Base-by-base conservation (phyloP, 2,797 vertebrate species). In the Carduelis carduelis region DNA sequence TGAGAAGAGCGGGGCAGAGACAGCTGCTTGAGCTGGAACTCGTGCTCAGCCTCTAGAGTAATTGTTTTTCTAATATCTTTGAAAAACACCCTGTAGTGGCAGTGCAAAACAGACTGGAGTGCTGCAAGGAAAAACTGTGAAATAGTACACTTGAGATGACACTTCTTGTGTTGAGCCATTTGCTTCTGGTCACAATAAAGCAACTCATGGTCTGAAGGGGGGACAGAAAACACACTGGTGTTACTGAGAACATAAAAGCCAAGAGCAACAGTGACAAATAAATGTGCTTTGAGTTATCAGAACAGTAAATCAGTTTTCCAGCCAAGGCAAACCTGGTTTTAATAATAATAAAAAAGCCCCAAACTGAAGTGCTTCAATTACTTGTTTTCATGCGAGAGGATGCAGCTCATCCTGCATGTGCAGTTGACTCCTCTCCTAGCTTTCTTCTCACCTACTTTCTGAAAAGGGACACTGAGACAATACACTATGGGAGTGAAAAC, bases 281-380 rank as follows among this genome's bases (percentile, higher is more conserved):
- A 75, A 77, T 26, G 10, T 89, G 75, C 89, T 82, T 92, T 88
- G 28, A 80, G 37, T 94, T 94, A 92, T 89, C 37, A 47, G 55
- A 91, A 69, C 47, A 77, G 60, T 61, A 82, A 90, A 47, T 76
- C 41, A 37, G 22, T 83, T 92, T 76, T 83, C 64, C 56, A 89
- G 41, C 71, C 75, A 80, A 87, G 46, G 49, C 64, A 19, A 53
- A 39, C 61, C 46, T 81, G 90, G 1, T 95, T 78, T 75, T 76
- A 91, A 89, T 93, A 74, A 74, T 52, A 84, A 78, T 57, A 35
- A 80, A 77, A 44, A 32, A 28, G 9, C 8, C 41, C 39, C 27
- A 55, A 34, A 44, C 46, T 52, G 50, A 63, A 76, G 64, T 44
- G 12, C 47, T 71, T 72, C 8, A 23, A 4, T 77, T 86, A 61